Evolutionary conservation across 2,113 vertebrate species (phyloP).

Genomic region (Tragelaphus buxtoni): DNA sequence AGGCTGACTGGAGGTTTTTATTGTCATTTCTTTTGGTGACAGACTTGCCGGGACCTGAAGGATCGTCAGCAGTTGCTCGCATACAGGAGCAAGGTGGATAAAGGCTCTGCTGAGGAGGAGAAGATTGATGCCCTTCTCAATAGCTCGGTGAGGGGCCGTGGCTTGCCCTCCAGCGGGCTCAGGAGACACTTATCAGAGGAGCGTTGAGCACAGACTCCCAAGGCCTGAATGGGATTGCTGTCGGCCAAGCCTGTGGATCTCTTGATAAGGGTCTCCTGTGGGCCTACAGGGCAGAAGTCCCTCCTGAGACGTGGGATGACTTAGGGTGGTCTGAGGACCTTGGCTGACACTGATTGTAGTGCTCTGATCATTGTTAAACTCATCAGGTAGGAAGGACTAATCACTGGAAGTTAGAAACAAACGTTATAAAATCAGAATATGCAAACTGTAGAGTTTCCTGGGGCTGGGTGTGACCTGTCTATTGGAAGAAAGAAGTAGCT

Average conservation of each 20-base stretch:
- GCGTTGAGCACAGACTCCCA: not conserved
- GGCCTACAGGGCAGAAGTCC: not conserved
- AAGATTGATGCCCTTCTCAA: constrained; percentile 89
- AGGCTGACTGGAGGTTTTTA: not conserved
- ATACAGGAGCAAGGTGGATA: constrained; percentile 89
- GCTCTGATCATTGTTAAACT: not conserved
- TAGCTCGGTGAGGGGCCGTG: constrained; percentile 81
- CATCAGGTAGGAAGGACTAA: not conserved
- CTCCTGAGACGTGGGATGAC: not conserved
- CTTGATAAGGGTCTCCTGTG: not conserved
- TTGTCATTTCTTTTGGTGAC: constrained; percentile 48
- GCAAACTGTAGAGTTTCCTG: not conserved
- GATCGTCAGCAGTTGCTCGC: constrained; percentile 90
- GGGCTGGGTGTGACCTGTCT: not conserved
- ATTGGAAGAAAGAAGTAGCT: not conserved
- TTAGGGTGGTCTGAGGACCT: not conserved
- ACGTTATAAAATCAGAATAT: not conserved
- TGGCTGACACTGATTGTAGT: not conserved
- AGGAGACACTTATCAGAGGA: not conserved
- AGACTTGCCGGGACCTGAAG: constrained; percentile 93
- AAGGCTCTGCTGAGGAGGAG: constrained; percentile 86
- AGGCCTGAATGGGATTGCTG: not conserved
- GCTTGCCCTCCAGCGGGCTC: not conserved
- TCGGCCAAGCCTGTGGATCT: not conserved
- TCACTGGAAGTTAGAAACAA: not conserved